phyloP scores from a whole-genome alignment of 2,888 invertebrate genomes.

The Onchidella celtica region DNA sequence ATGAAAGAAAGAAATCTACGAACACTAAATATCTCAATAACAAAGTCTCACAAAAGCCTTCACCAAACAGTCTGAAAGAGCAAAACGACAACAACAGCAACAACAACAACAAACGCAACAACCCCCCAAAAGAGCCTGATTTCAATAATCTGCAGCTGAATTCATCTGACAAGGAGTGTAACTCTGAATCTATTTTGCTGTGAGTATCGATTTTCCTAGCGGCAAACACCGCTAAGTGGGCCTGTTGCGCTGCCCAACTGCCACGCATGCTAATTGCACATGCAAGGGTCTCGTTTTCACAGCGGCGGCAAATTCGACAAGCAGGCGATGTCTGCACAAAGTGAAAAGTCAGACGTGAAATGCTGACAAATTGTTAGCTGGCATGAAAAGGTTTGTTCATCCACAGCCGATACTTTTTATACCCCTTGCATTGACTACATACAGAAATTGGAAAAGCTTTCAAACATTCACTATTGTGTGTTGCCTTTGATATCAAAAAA shows the following conservation, averaged over 20 bases:
- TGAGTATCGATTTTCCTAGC: constrained; percentile 13
- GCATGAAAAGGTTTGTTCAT: not conserved
- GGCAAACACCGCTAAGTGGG: not conserved
- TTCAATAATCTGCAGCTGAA: too few relatives aligned
- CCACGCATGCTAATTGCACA: constrained; percentile 19
- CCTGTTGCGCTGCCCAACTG: not conserved
- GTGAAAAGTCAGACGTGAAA: not conserved
- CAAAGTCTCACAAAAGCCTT: too few relatives aligned
- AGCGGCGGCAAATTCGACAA: constrained; percentile 42
- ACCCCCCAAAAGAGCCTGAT: too few relatives aligned
- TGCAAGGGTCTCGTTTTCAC: constrained; percentile 35
- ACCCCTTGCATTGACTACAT: not conserved
- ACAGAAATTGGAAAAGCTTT: not conserved
- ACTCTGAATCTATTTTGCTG: constrained; percentile 8
- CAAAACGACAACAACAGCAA: too few relatives aligned
- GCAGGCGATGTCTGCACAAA: not conserved
- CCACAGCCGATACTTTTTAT: not conserved
- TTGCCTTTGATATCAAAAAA: not conserved
- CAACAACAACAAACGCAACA: too few relatives aligned
- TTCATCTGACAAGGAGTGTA: constrained; percentile 6
- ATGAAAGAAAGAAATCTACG: too few relatives aligned
- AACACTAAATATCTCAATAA: too few relatives aligned
- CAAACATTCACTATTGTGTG: not conserved
- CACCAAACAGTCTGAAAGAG: too few relatives aligned
- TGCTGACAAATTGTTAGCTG: not conserved